Evolutionary conservation across 2,888 invertebrate species (phyloP), one percentile per base, ranked within the genome.

Genomic region (Cantharis rufa): DNA sequence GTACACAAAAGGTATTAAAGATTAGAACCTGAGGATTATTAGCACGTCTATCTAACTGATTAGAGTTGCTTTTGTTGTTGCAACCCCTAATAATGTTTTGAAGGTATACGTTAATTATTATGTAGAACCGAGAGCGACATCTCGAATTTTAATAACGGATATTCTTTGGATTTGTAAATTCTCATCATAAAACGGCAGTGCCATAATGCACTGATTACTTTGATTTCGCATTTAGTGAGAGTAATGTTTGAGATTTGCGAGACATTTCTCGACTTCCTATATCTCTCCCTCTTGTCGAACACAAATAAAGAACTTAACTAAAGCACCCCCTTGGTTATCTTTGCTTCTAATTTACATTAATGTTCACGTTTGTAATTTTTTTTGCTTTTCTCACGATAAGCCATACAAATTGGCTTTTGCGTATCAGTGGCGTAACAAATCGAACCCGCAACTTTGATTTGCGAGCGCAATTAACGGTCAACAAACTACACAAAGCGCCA

Each of bases 181-280:
- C n/a, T 48, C 7, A n/a, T 48, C 48, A 48, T 48, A 48, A 48
- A 48, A 64, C 66, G 71, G 71, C 77, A 69, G 62, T 61, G 73
- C 66, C 74, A 74, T 74, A 74, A 74, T 72, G 71, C 61, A 69
- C 64, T 77, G 69, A 69, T 70, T 74, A 69, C 74, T 77, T 74
- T 77, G 77, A 75, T 77, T 75, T 77, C 77, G 72, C 72, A 77
- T 77, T 77, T 77, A 13, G 69, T 27, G 69, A 77, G 62, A 74
- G 62, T 74, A 75, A 77, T 74, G 74, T 69, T 18, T 3, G 61
- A 66, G 72, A 75, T 74, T 75, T 77, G 77, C 74, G 15, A 77
- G 71, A 74, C 75, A 63, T 77, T 72, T 71, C 72, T 74, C 48
- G 61, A 27, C 61, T 74, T 71, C 70, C 48, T 71, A 74, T 74